Conservation (phyloP, 2,888 invertebrate species). For the Stictocephala bisonia region DNA sequence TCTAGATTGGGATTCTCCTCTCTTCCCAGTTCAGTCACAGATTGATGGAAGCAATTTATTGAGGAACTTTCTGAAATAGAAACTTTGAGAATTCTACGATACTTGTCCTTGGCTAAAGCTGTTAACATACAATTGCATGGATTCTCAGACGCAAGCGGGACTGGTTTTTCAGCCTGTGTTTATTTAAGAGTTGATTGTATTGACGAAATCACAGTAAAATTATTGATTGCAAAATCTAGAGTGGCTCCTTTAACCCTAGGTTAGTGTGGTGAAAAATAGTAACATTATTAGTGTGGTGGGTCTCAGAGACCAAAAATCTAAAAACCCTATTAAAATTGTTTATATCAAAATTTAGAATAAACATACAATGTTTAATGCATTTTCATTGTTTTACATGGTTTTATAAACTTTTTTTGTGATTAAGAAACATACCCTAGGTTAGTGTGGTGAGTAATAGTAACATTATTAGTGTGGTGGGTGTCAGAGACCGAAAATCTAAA, state of each 20-base stretch:
- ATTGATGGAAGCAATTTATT: background rate
- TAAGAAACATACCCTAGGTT: too few species aligned
- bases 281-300: too few species aligned
- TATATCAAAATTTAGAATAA: too few species aligned
- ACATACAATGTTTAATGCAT: too few species aligned
- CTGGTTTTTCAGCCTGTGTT: constrained; percentile 17
- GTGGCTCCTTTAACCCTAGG: constrained; percentile 17
- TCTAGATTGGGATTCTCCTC: constrained; percentile 5
- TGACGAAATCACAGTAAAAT: background rate
- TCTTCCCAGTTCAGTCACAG: background rate
- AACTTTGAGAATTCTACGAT: background rate
- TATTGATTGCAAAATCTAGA: constrained; percentile 16
- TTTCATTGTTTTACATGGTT: too few species aligned
- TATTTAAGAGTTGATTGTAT: background rate
- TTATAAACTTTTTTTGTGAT: too few species aligned
- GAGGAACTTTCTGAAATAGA: constrained; percentile 1
- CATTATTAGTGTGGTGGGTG: too few species aligned
- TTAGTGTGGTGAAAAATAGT: too few species aligned
- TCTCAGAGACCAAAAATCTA: too few species aligned
- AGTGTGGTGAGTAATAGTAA: too few species aligned
- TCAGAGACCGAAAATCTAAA: too few species aligned
- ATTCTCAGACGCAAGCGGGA: constrained; percentile 17
- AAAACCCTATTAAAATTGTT: too few species aligned
- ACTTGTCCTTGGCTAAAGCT: background rate
- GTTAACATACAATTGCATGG: constrained; percentile 9